Percentiles rank a stretch among this genome's conserved stretches.
These are phyloP conservation scores for Scaptomyza hsui DNA, from an alignment of 1,140 invertebrate species.

Conservation along the genomic window DNA sequence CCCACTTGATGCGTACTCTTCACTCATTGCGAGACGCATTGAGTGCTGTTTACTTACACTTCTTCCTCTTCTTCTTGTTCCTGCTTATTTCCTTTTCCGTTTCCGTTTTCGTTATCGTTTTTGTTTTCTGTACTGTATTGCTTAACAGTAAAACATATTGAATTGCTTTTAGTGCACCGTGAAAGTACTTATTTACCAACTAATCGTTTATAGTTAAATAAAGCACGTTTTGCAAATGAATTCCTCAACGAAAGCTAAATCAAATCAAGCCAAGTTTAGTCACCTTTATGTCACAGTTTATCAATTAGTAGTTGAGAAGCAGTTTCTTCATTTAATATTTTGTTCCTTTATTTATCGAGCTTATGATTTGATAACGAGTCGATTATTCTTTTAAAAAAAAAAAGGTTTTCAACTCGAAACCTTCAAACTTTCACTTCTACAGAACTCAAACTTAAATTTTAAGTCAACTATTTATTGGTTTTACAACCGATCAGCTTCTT, in stretches of 20 bases:
- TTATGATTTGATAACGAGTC: too few species aligned
- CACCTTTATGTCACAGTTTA: not conserved
- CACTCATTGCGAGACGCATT: constrained; percentile 11
- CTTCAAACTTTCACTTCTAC: too few species aligned
- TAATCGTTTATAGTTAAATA: constrained; percentile 8
- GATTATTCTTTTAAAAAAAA: too few species aligned
- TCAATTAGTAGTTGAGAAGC: not conserved
- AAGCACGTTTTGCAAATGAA: constrained; percentile 30
- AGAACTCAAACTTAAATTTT: too few species aligned
- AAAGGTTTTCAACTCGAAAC: too few species aligned
- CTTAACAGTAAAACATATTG: constrained; percentile 14
- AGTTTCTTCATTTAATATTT: not conserved
- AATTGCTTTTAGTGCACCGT: constrained; percentile 33
- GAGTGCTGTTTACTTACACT: constrained; percentile 26
- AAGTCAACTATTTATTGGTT: too few species aligned
- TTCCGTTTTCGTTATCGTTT: constrained; percentile 42
- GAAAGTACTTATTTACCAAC: constrained; percentile 13
- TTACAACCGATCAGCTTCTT: too few species aligned
- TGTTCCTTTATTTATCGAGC: too few species aligned
- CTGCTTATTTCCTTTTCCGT: constrained; percentile 46
- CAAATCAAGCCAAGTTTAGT: not conserved
- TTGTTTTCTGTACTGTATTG: constrained; percentile 4
- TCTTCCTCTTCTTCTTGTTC: constrained; percentile 9
- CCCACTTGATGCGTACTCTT: constrained; percentile 28
- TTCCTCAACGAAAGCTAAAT: not conserved